These are phyloP conservation scores for Nephrotoma guestfalica DNA, from an alignment of 2,888 invertebrate species.

Conservation along the genomic window DNA sequence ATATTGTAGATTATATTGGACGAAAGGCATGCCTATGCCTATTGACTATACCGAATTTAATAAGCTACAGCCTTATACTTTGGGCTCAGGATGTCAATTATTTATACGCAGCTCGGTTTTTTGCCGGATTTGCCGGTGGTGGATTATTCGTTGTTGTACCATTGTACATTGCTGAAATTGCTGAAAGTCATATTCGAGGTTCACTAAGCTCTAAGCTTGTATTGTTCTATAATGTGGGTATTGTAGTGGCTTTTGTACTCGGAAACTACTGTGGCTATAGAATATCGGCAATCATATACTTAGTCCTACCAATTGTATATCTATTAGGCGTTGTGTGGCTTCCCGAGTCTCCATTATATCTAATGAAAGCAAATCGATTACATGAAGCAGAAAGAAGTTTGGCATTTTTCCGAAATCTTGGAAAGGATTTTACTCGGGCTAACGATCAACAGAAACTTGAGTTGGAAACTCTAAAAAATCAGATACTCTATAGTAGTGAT, in stretches of 20 bases:
- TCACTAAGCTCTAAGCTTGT: slow-evolving; percentile 26
- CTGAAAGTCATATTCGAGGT: slow-evolving; percentile 27
- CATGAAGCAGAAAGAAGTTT: slow-evolving; percentile 19
- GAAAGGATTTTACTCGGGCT: neutral
- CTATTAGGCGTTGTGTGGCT: slow-evolving; percentile 21
- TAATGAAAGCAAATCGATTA: slow-evolving; percentile 16
- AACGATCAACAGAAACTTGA: neutral
- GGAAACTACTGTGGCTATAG: slow-evolving; percentile 22
- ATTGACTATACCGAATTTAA: neutral
- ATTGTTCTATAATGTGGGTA: slow-evolving; percentile 23
- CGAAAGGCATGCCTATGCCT: slow-evolving; percentile 3
- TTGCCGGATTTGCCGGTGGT: slow-evolving; percentile 24
- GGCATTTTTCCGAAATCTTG: neutral
- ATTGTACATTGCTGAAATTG: slow-evolving; percentile 24
- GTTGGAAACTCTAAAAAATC: neutral
- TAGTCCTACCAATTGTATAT: slow-evolving; percentile 19
- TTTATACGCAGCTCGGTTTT: slow-evolving; percentile 14
- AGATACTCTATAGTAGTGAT: neutral
- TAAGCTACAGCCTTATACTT: slow-evolving; percentile 9
- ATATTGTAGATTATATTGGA: slow-evolving; percentile 15
- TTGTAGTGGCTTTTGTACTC: slow-evolving; percentile 22
- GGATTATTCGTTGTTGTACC: slow-evolving; percentile 23
- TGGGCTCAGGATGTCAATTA: slow-evolving; percentile 14
- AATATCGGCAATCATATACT: slow-evolving; percentile 19
- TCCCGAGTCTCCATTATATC: slow-evolving; percentile 27